These are phyloP conservation scores for Oreortyx pictus DNA, from an alignment of 2,797 vertebrate genomes.

Conservation along the genomic window DNA sequence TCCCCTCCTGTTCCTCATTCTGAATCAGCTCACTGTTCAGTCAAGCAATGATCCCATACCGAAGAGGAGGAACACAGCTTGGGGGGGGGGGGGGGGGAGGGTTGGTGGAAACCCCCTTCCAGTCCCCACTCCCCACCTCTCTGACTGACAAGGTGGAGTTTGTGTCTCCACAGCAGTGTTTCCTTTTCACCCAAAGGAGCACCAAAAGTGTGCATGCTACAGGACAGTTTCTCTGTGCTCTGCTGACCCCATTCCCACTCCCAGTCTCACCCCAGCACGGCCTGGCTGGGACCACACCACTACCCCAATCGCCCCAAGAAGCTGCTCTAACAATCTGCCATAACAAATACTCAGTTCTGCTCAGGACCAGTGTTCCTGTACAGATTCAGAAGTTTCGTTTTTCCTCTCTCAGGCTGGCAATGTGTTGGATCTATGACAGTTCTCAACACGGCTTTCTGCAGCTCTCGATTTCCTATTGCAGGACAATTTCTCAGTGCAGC, in stretches of 20 bases:
- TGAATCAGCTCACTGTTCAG: neutral
- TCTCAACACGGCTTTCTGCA: neutral
- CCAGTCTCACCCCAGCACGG: neutral
- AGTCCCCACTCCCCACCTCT: neutral
- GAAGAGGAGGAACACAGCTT: neutral
- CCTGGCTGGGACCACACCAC: no score
- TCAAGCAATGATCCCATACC: neutral
- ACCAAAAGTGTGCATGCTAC: neutral
- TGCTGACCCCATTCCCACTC: accelerated
- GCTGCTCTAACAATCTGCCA: neutral
- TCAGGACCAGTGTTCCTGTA: neutral
- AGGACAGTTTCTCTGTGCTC: neutral
- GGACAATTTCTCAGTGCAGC: accelerated
- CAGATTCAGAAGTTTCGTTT: neutral
- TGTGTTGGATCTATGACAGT: neutral
- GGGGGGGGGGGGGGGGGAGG: neutral
- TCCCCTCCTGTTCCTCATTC: accelerated
- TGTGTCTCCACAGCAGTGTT: neutral
- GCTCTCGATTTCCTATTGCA: conserved; percentile 27
- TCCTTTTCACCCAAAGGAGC: neutral
- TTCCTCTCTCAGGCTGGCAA: neutral
- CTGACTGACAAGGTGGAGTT: no score
- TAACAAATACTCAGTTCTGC: neutral
- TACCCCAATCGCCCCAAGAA: neutral
- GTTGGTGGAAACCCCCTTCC: neutral